Percentiles rank a stretch among this genome's conserved stretches.
Conservation (phyloP, 2,888 invertebrate genomes). For the Perdita meconis region DNA sequence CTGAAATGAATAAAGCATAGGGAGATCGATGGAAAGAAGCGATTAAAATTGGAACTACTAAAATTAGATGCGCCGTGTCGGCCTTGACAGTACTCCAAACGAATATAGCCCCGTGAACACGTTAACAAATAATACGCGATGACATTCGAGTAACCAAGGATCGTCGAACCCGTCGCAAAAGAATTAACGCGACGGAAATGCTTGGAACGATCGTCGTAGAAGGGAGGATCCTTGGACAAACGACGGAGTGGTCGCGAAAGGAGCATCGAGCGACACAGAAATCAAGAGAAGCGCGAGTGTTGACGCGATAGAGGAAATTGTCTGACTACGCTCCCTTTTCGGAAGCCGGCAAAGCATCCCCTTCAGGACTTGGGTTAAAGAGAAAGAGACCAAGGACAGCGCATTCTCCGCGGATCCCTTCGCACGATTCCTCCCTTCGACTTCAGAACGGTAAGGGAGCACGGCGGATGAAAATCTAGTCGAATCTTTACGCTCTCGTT, state of each 20-base stretch:
- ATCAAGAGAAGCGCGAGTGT: constrained; percentile 54
- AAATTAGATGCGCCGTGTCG: no score
- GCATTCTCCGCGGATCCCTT: constrained; percentile 18
- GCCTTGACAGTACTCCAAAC: no score
- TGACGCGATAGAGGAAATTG: constrained; percentile 59
- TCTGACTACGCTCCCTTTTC: constrained; percentile 65
- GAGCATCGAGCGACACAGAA: constrained; percentile 51
- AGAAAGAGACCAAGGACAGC: constrained; percentile 21
- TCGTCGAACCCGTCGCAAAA: neutral
- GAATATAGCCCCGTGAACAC: neutral
- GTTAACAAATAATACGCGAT: neutral
- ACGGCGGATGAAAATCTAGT: constrained; percentile 66
- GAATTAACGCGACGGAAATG: neutral
- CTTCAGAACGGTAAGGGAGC: constrained; percentile 48
- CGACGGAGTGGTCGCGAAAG: constrained; percentile 38
- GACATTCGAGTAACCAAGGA: neutral
- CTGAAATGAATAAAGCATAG: no score
- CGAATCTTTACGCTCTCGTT: constrained; percentile 47
- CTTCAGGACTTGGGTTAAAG: constrained; percentile 59
- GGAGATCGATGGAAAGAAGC: no score
- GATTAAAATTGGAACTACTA: no score
- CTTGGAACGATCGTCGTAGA: neutral
- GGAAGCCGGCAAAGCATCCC: constrained; percentile 46
- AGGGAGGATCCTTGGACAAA: constrained; percentile 20
- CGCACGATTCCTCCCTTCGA: constrained; percentile 16